These are phyloP conservation scores for Empidonax alnorum DNA, from an alignment of 2,113 vertebrate species.

Conservation along the genomic window DNA sequence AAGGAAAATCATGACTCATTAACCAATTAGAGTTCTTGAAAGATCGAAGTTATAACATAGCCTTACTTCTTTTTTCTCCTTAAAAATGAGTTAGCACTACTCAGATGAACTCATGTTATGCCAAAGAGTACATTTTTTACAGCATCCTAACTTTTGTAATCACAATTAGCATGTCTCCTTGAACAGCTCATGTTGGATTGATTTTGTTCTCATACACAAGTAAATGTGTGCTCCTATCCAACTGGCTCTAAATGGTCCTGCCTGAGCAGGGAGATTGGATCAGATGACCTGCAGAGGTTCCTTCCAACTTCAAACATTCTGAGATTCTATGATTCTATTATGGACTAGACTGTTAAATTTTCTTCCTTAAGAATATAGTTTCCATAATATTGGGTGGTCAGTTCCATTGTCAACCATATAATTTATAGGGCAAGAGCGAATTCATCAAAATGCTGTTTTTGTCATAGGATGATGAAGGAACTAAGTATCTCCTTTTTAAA, in stretches of 20 bases:
- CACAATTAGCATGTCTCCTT: neutral
- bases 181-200: neutral
- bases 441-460: neutral
- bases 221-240: neutral
- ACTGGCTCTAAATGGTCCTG: neutral
- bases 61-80: neutral
- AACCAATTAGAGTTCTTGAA: neutral
- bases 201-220: neutral
- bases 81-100: neutral
- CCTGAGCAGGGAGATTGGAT: neutral
- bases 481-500: neutral
- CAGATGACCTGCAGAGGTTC: neutral
- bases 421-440: neutral
- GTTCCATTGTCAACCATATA: neutral
- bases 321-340: neutral
- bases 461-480: neutral
- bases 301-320: neutral
- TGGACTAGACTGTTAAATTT: neutral
- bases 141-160: neutral
- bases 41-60: neutral
- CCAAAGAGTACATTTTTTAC: neutral
- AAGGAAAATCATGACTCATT: constrained; percentile 34
- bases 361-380: neutral
- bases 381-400: neutral
- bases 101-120: neutral